Percentiles rank a stretch among this genome's conserved stretches.
phyloP scores from a whole-genome alignment of 2,888 invertebrate genomes.

The Acrocera orbiculus region DNA sequence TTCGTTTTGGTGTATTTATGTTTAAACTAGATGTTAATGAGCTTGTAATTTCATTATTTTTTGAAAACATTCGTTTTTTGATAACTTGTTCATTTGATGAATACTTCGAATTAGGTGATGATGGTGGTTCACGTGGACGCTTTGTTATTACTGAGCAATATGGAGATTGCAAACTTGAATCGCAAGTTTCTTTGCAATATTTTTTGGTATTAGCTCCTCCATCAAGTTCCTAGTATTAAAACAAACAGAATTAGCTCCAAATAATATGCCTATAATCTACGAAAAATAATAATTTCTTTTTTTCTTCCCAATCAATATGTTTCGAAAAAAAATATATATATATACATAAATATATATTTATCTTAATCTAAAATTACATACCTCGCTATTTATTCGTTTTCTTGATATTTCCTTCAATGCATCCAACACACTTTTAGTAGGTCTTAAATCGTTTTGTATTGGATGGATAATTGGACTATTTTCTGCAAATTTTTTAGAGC shows the following conservation, averaged over 20 bases:
- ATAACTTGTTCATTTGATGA: slow-evolving; percentile 22
- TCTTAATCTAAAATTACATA: too few species aligned
- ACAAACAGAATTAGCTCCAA: too few species aligned
- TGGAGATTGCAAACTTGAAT: slow-evolving; percentile 2
- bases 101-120: slow-evolving; percentile 9
- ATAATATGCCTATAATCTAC: too few species aligned
- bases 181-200: too few species aligned
- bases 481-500: too few species aligned
- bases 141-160: slow-evolving; percentile 8
- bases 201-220: too few species aligned
- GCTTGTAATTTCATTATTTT: slow-evolving; percentile 27
- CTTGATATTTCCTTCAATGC: slow-evolving; percentile 39
- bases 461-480: slow-evolving; percentile 27
- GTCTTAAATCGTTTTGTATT: slow-evolving; percentile 26
- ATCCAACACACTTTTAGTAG: slow-evolving; percentile 36
- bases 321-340: too few species aligned
- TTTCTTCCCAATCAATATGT: too few species aligned
- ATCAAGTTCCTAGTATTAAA: too few species aligned
- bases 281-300: too few species aligned
- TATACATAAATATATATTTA: too few species aligned
- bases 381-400: slow-evolving; percentile 36
- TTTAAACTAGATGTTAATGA: slow-evolving; percentile 26
- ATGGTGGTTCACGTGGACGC: slow-evolving; percentile 8
- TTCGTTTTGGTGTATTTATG: slow-evolving; percentile 14
- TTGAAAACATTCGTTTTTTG: slow-evolving; percentile 22